phyloP scores from a whole-genome alignment of 2,113 vertebrate species.

The Delphinapterus leucas region DNA sequence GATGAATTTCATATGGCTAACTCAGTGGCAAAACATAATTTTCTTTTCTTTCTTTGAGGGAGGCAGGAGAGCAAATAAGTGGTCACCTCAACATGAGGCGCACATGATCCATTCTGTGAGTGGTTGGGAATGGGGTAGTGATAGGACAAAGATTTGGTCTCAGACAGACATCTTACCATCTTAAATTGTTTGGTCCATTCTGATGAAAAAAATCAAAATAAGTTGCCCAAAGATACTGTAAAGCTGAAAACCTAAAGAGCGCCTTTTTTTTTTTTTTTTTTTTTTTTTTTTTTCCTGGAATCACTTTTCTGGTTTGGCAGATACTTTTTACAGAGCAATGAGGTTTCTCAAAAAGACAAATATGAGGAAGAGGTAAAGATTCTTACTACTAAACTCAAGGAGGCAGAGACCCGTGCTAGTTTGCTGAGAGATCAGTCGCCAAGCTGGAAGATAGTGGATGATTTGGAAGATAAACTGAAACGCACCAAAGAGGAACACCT shows the following conservation, averaged over 20 bases:
- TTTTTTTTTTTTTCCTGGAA: no score
- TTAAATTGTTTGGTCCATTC: fast-evolving
- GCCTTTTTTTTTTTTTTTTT: no score
- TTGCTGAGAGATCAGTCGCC: background rate
- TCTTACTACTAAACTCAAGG: background rate
- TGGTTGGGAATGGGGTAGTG: background rate
- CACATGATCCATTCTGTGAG: background rate
- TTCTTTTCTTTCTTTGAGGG: background rate
- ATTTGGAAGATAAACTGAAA: constrained; percentile 87
- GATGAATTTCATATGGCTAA: background rate
- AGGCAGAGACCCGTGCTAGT: background rate
- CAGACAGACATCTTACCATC: background rate
- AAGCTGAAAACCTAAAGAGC: no score
- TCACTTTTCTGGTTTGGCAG: no score
- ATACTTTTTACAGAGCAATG: no score
- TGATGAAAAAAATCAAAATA: background rate
- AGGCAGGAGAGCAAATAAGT: background rate
- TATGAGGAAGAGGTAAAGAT: background rate
- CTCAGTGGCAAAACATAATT: background rate
- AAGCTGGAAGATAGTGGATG: no score
- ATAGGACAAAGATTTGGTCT: background rate
- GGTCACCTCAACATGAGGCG: background rate
- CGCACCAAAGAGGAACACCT: constrained; percentile 91
- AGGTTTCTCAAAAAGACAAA: background rate
- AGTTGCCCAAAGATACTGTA: background rate